Evolutionary conservation across 64 coral and sea anemone genomes (phyloP).

Genomic region (Stichodactyla helianthus): DNA sequence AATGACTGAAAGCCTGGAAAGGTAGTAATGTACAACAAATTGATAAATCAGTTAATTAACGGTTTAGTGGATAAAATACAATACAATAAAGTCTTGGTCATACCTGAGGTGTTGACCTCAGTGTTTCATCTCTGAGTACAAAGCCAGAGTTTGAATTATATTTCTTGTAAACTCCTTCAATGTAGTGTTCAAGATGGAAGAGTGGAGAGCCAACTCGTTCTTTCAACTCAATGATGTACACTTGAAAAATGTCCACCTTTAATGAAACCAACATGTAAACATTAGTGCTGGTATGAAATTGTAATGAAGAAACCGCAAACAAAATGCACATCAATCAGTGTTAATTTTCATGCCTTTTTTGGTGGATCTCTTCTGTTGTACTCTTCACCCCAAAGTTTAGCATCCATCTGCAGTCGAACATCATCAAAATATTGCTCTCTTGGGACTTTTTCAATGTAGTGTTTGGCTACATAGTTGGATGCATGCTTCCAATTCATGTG

Average conservation of each 20-base stretch:
- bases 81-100: not conserved
- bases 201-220: conserved; percentile 72
- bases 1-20: conserved; percentile 95
- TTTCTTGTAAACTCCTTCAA: conserved; percentile 97
- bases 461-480: conserved; percentile 88
- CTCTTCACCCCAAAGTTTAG: conserved; percentile 98
- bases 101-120: conserved; percentile 92
- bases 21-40: not conserved
- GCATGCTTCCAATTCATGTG: conserved; percentile 98
- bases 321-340: not conserved
- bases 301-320: not conserved
- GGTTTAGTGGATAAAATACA: not conserved
- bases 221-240: conserved; percentile 91
- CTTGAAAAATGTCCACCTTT: conserved; percentile 98
- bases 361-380: conserved; percentile 89
- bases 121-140: conserved; percentile 81
- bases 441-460: conserved; percentile 79
- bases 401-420: conserved; percentile 98
- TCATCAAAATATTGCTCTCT: conserved; percentile 90
- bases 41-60: not conserved
- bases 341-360: conserved; percentile 75
- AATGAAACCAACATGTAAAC: not conserved
- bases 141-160: conserved; percentile 99
- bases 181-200: conserved; percentile 96
- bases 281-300: not conserved